Percentiles rank a stretch among this genome's conserved stretches.
phyloP scores from a whole-genome alignment of 2,797 vertebrate genomes.

The Parauchenoglanis ngamensis region DNA sequence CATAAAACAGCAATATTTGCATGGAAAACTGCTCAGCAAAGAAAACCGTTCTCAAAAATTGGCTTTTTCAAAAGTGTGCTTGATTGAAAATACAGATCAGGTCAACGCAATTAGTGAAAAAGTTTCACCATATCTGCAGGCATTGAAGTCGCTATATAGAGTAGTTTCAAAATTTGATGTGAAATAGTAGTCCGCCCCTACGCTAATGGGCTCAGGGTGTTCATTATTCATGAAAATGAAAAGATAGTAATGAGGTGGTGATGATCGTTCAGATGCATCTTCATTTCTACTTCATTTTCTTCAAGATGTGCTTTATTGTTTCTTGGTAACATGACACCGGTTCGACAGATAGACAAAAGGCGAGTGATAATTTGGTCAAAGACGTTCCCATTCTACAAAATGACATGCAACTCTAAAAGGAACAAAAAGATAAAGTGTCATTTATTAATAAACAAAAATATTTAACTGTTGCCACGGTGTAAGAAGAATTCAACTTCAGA shows the following conservation, averaged over 20 bases:
- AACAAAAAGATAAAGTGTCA: neutral
- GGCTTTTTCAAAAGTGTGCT: neutral
- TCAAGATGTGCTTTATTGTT: neutral
- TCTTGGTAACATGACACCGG: no score
- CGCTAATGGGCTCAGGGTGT: neutral
- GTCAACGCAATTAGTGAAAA: neutral
- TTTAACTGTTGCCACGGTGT: no score
- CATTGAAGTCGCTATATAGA: neutral
- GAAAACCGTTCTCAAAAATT: neutral
- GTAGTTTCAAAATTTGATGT: neutral
- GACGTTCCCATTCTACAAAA: neutral
- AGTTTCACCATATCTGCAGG: neutral
- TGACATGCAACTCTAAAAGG: neutral
- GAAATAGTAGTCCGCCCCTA: neutral
- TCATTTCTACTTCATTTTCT: neutral
- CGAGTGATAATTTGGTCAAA: neutral
- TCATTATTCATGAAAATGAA: slow-evolving; percentile 10
- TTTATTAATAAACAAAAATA: neutral
- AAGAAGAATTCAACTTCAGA: no score
- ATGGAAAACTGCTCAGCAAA: neutral
- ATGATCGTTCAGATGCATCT: neutral
- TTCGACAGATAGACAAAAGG: neutral
- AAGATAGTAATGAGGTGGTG: slow-evolving; percentile 10
- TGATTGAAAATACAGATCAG: neutral
- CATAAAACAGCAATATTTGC: neutral